These are phyloP conservation scores for Columba livia DNA, from an alignment of 2,113 vertebrate species.

Conservation along the genomic window DNA sequence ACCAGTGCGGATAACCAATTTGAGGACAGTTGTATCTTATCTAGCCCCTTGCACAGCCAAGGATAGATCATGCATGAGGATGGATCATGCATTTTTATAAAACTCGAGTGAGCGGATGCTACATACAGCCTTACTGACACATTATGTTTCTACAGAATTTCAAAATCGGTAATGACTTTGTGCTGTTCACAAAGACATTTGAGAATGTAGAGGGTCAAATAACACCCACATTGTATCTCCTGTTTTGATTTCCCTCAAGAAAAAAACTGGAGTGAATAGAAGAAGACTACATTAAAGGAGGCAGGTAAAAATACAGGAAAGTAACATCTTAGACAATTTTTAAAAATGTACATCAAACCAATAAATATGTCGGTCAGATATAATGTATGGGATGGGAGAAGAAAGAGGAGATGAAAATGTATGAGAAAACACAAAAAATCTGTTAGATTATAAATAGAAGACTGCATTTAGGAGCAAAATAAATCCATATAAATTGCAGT, in stretches of 20 bases:
- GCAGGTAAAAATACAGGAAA: neutral
- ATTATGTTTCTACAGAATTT: neutral
- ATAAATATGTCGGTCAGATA: neutral
- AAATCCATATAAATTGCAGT: neutral
- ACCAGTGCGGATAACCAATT: neutral
- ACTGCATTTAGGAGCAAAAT: neutral
- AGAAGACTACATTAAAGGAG: neutral
- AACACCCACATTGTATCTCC: neutral
- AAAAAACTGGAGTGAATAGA: neutral
- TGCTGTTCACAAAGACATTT: neutral
- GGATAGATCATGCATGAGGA: neutral
- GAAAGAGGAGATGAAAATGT: neutral
- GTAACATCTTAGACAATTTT: neutral
- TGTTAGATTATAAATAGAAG: neutral
- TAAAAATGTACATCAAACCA: neutral
- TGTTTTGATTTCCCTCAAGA: neutral
- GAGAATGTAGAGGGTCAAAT: neutral
- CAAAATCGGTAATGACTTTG: neutral
- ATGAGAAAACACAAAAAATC: neutral
- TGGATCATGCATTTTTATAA: neutral
- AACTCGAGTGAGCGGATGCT: neutral
- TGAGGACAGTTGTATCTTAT: neutral
- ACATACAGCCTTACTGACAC: neutral
- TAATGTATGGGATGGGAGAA: neutral
- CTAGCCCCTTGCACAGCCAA: neutral